phyloP scores from a whole-genome alignment of 2,888 invertebrate species.

The Patella caerulea region DNA sequence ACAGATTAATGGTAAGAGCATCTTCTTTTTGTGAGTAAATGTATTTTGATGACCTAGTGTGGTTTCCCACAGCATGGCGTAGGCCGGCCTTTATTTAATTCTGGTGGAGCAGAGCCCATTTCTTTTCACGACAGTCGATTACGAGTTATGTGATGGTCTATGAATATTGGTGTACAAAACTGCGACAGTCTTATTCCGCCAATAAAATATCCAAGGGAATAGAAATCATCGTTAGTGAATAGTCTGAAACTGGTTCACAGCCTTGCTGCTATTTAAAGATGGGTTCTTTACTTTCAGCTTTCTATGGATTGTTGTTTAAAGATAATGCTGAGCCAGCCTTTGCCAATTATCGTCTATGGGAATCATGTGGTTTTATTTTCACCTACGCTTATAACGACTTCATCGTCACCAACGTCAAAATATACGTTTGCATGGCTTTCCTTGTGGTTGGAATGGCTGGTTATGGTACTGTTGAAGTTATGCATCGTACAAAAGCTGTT shows the following conservation, averaged over 20 bases:
- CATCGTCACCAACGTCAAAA: conserved; percentile 81
- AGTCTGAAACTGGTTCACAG: too few relatives aligned
- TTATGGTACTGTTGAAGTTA: conserved; percentile 39
- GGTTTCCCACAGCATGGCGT: too few relatives aligned
- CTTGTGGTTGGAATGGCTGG: conserved; percentile 39
- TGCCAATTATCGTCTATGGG: conserved; percentile 78
- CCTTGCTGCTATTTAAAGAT: too few relatives aligned
- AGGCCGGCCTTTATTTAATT: too few relatives aligned
- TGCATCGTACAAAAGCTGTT: conserved; percentile 25
- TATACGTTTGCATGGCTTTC: conserved; percentile 74
- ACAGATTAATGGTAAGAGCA: conserved; percentile 85
- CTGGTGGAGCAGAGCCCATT: too few relatives aligned
- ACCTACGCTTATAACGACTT: conserved; percentile 86
- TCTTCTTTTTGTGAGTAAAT: too few relatives aligned
- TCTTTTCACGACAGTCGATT: too few relatives aligned
- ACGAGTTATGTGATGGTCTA: not conserved
- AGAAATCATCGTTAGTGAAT: too few relatives aligned
- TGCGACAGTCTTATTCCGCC: too few relatives aligned
- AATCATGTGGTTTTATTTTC: conserved; percentile 89
- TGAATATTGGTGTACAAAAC: too few relatives aligned
- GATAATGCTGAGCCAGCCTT: conserved; percentile 44
- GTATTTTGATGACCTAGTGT: too few relatives aligned
- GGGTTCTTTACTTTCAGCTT: conserved; percentile 37
- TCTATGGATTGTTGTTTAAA: conserved; percentile 46
- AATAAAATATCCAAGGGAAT: too few relatives aligned